Evolutionary conservation across 2,888 invertebrate genomes (phyloP).

Genomic region (Cepaea hortensis): DNA sequence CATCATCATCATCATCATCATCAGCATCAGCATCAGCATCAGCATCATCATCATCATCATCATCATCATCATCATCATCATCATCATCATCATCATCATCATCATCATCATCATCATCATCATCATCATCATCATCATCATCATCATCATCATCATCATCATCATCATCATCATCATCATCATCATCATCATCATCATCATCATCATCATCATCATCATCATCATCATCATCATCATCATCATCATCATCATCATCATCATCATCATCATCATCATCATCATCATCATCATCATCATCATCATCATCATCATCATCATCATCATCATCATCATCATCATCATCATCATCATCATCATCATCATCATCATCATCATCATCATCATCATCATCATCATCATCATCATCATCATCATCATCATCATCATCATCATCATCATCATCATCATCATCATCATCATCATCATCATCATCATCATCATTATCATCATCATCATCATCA

Average conservation of each 20-base stretch:
- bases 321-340: conserved; percentile 34
- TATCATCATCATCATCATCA: conserved; percentile 53
- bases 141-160: conserved; percentile 51
- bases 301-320: conserved; percentile 43
- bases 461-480: conserved; percentile 41
- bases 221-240: conserved; percentile 47
- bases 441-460: background rate
- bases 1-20: conserved; percentile 28
- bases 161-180: conserved; percentile 54
- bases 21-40: conserved; percentile 36
- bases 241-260: conserved; percentile 49
- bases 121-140: background rate
- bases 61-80: conserved; percentile 28
- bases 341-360: conserved; percentile 26
- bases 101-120: no score
- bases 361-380: conserved; percentile 43
- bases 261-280: conserved; percentile 56
- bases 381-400: conserved; percentile 34
- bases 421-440: no score
- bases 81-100: background rate
- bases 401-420: background rate
- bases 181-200: conserved; percentile 55
- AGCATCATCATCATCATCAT: conserved; percentile 39
- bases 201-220: conserved; percentile 55
- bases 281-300: conserved; percentile 52